Evolutionary conservation across 2,888 invertebrate genomes (phyloP), one percentile per base, ranked within the genome.

Genomic region (Pseudanteris insignis): DNA sequence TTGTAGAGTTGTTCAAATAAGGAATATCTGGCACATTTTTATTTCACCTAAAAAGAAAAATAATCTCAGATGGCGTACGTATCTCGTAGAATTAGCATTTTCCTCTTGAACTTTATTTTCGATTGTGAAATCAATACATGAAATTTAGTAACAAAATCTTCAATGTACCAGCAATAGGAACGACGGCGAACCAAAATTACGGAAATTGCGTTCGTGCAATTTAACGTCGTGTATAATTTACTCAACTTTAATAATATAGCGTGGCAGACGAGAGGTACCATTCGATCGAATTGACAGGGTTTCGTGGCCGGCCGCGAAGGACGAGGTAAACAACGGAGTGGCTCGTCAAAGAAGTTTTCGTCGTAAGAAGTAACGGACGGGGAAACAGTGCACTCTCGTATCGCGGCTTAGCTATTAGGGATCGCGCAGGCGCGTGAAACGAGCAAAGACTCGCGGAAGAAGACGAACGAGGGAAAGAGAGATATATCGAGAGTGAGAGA

Each of bases 361-460:
- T 38, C 60, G 32, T 26, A 37, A 43, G 33, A 44, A 15, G 43
- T 41, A 53, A 44, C 51, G 44, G 29, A 14, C 13, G 36, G 51
- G 37, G 44, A 57, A 47, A 57, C 57, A 62, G 51, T 62, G 57
- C 34, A 51, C 51, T 51, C 28, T 37, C n/a, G n/a, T n/a, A n/a
- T n/a, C n/a, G n/a, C n/a, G n/a, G n/a, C n/a, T n/a, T n/a, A 48
- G 60, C 32, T 47, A 54, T 38, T 46, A 21, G 38, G 34, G 15
- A 25, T 25, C 5, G 36, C 51, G 54, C 54, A 37, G 10, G 61
- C 48, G 61, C 62, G 40, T 12, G 33, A 50, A 50, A 41, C 10
- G 34, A 43, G 15, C 29, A 21, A 36, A 34, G 36, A 38, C 28
- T 12, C 15, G 15, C 10, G 12, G 15, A 26, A 14, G 7, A 25